Evolutionary conservation across 2,888 invertebrate genomes (phyloP).

Genomic region (Parnassius mnemosyne): DNA sequence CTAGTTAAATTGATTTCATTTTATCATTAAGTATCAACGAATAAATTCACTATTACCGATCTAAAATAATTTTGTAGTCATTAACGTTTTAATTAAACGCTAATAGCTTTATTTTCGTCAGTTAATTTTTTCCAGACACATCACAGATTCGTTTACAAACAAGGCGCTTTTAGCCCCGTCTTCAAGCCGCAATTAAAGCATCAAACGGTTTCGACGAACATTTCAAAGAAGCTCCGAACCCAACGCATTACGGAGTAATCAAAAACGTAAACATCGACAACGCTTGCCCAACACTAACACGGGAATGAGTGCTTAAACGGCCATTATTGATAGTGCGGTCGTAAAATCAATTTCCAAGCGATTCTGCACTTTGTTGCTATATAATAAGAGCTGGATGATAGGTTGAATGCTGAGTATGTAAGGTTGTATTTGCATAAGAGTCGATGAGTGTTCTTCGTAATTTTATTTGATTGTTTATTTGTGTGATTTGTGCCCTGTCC

Average conservation of each 20-base stretch:
- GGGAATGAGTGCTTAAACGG: slow-evolving; percentile 42
- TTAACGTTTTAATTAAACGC: slow-evolving; percentile 17
- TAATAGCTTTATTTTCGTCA: slow-evolving; percentile 2
- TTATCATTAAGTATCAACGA: no score
- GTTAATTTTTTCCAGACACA: background rate
- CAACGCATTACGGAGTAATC: slow-evolving; percentile 29
- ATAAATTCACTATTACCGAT: no score
- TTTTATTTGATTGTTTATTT: slow-evolving; percentile 74
- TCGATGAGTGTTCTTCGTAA: slow-evolving; percentile 64
- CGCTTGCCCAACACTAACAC: slow-evolving; percentile 45
- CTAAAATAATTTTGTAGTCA: background rate
- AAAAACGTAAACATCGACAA: slow-evolving; percentile 37
- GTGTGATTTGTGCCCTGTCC: slow-evolving; percentile 53
- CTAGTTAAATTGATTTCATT: no score
- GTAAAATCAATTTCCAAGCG: slow-evolving; percentile 15
- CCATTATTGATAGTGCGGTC: slow-evolving; percentile 30
- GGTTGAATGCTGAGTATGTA: slow-evolving; percentile 6
- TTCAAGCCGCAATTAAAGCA: slow-evolving; percentile 29
- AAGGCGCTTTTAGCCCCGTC: slow-evolving; percentile 18
- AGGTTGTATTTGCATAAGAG: slow-evolving; percentile 45
- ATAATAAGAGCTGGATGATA: slow-evolving; percentile 30
- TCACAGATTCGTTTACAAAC: slow-evolving; percentile 19
- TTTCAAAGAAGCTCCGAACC: slow-evolving; percentile 23
- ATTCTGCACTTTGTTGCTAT: slow-evolving; percentile 33
- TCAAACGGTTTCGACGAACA: slow-evolving; percentile 28